Percentiles rank a stretch among this genome's conserved stretches.
These are phyloP conservation scores for Chiroxiphia lanceolata DNA, from an alignment of 2,797 vertebrate genomes.

Conservation along the genomic window DNA sequence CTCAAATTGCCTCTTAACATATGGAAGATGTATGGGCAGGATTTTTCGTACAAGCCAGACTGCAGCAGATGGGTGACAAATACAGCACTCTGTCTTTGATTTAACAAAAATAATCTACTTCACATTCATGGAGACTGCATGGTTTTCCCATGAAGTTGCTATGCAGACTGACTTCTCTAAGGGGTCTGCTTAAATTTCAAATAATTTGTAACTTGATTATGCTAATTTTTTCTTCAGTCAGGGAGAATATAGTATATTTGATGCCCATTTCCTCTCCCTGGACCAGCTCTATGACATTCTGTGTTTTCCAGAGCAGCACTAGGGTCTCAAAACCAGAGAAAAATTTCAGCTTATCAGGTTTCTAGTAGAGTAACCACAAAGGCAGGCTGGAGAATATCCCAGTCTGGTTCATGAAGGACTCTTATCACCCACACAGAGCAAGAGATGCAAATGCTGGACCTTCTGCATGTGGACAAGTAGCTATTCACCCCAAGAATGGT, in stretches of 20 bases:
- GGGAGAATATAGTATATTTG: not conserved
- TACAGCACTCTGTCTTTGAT: conserved; percentile 9
- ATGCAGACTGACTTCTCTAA: not conserved
- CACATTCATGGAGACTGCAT: not conserved
- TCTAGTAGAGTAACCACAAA: not conserved
- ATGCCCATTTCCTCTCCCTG: not conserved
- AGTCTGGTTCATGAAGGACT: not conserved
- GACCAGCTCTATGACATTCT: not conserved
- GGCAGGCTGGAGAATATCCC: not conserved
- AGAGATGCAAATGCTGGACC: not conserved
- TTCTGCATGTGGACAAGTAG: rapidly evolving
- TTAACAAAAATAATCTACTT: conserved; percentile 17
- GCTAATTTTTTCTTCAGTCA: not conserved
- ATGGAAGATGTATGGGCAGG: conserved; percentile 16
- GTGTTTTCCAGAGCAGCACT: not conserved
- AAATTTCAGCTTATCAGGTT: not conserved
- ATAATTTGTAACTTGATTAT: not conserved
- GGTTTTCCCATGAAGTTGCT: not conserved
- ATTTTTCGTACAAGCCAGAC: conserved; percentile 4
- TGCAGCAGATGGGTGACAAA: conserved; percentile 24
- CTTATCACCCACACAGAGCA: not conserved
- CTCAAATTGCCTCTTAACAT: conserved; percentile 6
- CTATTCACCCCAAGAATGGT: not conserved
- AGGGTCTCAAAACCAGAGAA: not conserved
- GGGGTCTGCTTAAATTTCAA: not conserved